Conservation (phyloP, 2,113 vertebrate species). For the Podarcis cretensis region DNA sequence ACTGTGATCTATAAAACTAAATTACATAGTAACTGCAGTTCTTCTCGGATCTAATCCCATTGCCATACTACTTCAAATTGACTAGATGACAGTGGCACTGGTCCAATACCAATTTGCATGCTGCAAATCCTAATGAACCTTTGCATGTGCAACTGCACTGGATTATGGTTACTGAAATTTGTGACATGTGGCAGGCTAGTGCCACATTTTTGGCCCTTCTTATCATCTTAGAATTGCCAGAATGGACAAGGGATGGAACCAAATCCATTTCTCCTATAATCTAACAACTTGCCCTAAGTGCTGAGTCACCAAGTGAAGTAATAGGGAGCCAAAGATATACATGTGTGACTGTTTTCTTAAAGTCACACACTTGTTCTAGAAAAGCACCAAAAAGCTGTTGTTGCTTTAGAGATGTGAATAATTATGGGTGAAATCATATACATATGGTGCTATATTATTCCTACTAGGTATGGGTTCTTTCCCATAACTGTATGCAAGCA, state of each 20-base stretch:
- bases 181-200: background rate
- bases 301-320: background rate
- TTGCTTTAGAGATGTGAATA: background rate
- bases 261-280: background rate
- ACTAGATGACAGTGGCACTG: fast-evolving
- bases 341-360: background rate
- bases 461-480: background rate
- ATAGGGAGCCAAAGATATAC: background rate
- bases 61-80: background rate
- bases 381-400: background rate
- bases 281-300: background rate
- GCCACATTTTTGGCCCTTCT: background rate
- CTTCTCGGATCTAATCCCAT: background rate
- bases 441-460: background rate
- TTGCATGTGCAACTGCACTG: background rate
- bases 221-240: background rate
- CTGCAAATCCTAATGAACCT: background rate
- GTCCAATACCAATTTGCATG: background rate
- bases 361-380: background rate
- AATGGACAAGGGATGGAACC: background rate
- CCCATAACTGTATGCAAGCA: background rate
- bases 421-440: background rate
- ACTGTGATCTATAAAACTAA: background rate
- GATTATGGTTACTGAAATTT: background rate
- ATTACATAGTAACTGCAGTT: background rate